These are phyloP conservation scores for Alouatta palliata DNA, from an alignment of 2,113 vertebrate species.

Conservation along the genomic window DNA sequence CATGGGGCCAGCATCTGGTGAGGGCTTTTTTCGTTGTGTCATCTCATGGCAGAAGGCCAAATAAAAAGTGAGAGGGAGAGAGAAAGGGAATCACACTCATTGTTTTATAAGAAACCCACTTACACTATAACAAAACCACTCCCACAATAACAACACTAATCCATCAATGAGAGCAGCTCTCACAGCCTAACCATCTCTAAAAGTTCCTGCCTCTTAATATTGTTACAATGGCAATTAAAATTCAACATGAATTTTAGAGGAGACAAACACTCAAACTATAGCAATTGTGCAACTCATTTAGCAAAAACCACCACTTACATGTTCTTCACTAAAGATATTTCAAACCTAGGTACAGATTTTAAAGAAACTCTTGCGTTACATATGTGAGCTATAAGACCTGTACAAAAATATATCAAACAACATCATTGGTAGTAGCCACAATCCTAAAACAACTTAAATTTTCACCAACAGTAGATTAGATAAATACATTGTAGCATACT, in stretches of 20 bases:
- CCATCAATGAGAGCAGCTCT: neutral
- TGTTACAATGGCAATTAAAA: neutral
- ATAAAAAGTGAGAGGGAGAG: neutral
- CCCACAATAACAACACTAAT: neutral
- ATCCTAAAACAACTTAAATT: neutral
- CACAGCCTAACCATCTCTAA: neutral
- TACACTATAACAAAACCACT: neutral
- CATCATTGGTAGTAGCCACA: neutral
- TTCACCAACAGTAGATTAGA: neutral
- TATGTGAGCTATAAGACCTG: neutral
- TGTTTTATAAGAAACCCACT: neutral
- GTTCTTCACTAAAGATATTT: neutral
- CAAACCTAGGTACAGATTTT: neutral
- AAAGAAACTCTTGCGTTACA: neutral
- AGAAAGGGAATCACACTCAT: neutral
- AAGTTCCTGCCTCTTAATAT: neutral
- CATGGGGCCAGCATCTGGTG: neutral
- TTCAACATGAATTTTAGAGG: neutral
- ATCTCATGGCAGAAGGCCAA: neutral
- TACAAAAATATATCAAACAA: neutral
- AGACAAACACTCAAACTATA: neutral
- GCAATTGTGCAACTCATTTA: neutral
- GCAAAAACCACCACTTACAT: neutral
- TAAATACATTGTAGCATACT: neutral
- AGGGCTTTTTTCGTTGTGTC: neutral